Conservation (phyloP, 2,888 invertebrate species). For the Acronicta leporina region DNA sequence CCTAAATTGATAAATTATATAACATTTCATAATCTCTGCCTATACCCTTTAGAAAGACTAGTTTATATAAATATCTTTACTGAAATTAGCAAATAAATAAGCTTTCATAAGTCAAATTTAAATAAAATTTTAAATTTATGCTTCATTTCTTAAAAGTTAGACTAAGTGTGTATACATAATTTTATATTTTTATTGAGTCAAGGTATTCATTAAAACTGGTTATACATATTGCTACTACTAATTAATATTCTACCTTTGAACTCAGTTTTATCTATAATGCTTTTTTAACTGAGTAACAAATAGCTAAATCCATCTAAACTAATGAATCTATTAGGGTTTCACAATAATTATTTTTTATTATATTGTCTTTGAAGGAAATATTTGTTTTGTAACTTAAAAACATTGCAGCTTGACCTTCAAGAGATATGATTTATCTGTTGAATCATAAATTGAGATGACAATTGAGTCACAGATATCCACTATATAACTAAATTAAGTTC, state of each 20-base stretch:
- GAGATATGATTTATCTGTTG: conserved; percentile 4
- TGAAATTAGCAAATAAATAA: too few relatives aligned
- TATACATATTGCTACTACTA: neutral
- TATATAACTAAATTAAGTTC: conserved; percentile 2
- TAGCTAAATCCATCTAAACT: neutral
- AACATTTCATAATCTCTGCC: too few relatives aligned
- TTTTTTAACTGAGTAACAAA: neutral
- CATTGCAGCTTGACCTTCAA: conserved; percentile 16
- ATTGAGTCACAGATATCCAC: conserved; percentile 21
- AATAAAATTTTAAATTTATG: too few relatives aligned
- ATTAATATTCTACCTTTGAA: neutral
- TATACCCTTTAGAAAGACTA: too few relatives aligned
- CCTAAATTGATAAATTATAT: too few relatives aligned
- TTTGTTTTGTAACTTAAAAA: neutral
- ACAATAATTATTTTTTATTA: neutral
- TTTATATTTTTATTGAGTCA: neutral
- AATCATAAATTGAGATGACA: conserved; percentile 15
- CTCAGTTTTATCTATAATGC: neutral
- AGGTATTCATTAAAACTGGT: neutral
- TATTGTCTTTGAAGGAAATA: neutral
- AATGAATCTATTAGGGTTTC: neutral
- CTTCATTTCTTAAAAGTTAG: too few relatives aligned
- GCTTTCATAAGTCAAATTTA: too few relatives aligned
- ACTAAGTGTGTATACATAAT: too few relatives aligned
- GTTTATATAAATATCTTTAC: too few relatives aligned